Evolutionary conservation across 2,888 invertebrate genomes (phyloP).

Genomic region (Lasioglossum malachurum): DNA sequence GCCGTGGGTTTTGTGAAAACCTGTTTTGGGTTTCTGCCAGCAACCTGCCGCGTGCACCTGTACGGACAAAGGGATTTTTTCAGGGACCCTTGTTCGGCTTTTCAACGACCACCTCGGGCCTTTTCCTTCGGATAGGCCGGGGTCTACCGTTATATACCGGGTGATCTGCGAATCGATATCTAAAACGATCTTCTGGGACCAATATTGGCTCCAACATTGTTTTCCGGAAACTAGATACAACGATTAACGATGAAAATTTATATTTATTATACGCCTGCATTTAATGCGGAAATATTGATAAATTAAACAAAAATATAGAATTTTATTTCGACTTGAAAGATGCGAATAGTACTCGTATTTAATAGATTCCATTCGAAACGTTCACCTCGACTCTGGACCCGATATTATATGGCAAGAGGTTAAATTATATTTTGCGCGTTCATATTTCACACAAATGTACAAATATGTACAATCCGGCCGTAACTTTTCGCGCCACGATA

Average conservation of each 20-base stretch:
- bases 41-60: slow-evolving; percentile 81
- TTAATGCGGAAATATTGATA: no score
- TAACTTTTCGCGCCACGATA: background rate
- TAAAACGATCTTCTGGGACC: background rate
- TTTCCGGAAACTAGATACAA: background rate
- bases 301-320: no score
- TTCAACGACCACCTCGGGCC: slow-evolving; percentile 74
- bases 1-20: slow-evolving; percentile 75
- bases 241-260: background rate
- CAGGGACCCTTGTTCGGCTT: slow-evolving; percentile 73
- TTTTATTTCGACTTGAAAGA: no score
- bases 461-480: background rate
- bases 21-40: slow-evolving; percentile 77
- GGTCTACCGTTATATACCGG: slow-evolving; percentile 49
- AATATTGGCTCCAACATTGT: background rate
- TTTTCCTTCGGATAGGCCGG: slow-evolving; percentile 51
- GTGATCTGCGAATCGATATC: slow-evolving; percentile 38
- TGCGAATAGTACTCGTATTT: no score
- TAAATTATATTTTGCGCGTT: background rate
- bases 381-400: no score
- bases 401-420: background rate
- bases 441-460: background rate
- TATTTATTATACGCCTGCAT: no score
- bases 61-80: slow-evolving; percentile 67
- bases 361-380: no score